These are phyloP conservation scores for Dicranocentrus wangi DNA, from an alignment of 2,888 invertebrate genomes.

Conservation along the genomic window DNA sequence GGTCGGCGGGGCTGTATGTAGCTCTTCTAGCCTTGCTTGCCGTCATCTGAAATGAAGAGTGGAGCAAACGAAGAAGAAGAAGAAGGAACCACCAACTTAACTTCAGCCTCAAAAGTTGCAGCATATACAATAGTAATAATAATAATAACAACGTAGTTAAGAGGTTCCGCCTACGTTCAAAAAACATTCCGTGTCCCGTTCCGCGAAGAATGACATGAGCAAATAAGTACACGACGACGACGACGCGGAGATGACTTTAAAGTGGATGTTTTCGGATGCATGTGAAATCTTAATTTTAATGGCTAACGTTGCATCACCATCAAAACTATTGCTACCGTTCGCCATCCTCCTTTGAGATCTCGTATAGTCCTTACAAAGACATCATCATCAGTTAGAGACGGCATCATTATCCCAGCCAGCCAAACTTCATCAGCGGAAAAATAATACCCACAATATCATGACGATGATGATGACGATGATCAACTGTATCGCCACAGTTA, in stretches of 20 bases:
- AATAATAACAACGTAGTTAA: too few species aligned
- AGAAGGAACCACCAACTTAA: conserved; percentile 19
- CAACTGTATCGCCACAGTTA: too few species aligned
- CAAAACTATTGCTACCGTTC: conserved; percentile 38
- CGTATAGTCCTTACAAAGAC: conserved; percentile 29
- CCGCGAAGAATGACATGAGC: conserved; percentile 39
- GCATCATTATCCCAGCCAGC: neutral
- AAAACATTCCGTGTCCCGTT: conserved; percentile 52
- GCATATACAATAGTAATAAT: conserved; percentile 44
- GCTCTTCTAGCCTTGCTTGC: conserved; percentile 12
- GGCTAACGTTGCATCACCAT: conserved; percentile 3
- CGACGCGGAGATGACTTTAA: too few species aligned
- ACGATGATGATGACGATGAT: too few species aligned
- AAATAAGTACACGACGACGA: neutral
- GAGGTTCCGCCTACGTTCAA: conserved; percentile 59
- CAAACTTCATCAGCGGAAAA: neutral
- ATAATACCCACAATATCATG: conserved; percentile 29
- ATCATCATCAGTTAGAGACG: conserved; percentile 17
- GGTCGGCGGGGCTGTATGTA: too few species aligned
- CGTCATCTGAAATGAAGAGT: neutral
- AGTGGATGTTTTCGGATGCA: neutral
- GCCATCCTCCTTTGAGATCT: conserved; percentile 9
- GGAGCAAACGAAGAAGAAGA: neutral
- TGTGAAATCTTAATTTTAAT: conserved; percentile 33
- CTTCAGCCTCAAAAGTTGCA: neutral